A percentile compares a stretch with the other conserved stretches of the same genome.
These are phyloP conservation scores for Simalia tracyae DNA, from an alignment of 2,797 vertebrate genomes.

Conservation along the genomic window DNA sequence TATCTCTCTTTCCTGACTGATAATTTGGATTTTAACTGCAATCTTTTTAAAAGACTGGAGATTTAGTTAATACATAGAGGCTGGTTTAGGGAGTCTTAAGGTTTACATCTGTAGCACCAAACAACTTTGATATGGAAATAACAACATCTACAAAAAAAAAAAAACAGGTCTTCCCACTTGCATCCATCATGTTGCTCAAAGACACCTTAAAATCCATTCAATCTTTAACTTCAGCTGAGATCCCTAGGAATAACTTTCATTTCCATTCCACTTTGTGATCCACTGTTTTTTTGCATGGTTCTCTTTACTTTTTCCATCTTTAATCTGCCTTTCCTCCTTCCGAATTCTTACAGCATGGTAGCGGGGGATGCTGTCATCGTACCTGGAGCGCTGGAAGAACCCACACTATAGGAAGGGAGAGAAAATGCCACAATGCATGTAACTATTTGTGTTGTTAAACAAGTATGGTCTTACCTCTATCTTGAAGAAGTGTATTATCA, in stretches of 20 bases:
- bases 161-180: conserved; percentile 48
- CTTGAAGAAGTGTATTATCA: not conserved
- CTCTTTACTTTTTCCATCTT: conserved; percentile 78
- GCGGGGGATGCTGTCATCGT: conserved; percentile 87
- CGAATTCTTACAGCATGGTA: conserved; percentile 94
- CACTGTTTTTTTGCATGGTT: conserved; percentile 87
- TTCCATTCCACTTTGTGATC: conserved; percentile 92
- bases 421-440: conserved; percentile 4
- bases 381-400: conserved; percentile 94
- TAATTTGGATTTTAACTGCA: not conserved
- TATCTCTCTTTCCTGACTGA: not conserved
- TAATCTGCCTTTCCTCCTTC: conserved; percentile 82
- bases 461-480: not conserved
- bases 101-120: conserved; percentile 69
- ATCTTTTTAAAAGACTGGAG: not conserved
- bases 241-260: conserved; percentile 88
- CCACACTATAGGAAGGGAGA: conserved; percentile 81
- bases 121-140: conserved; percentile 52
- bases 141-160: conserved; percentile 63
- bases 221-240: conserved; percentile 24
- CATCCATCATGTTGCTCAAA: conserved; percentile 40
- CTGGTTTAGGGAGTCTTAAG: conserved; percentile 54
- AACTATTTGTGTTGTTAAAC: conserved; percentile 1
- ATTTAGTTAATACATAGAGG: conserved; percentile 70
- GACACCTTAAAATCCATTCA: conserved; percentile 42